Evolutionary conservation across 2,113 vertebrate species (phyloP).

Genomic region (Ophiodon elongatus): DNA sequence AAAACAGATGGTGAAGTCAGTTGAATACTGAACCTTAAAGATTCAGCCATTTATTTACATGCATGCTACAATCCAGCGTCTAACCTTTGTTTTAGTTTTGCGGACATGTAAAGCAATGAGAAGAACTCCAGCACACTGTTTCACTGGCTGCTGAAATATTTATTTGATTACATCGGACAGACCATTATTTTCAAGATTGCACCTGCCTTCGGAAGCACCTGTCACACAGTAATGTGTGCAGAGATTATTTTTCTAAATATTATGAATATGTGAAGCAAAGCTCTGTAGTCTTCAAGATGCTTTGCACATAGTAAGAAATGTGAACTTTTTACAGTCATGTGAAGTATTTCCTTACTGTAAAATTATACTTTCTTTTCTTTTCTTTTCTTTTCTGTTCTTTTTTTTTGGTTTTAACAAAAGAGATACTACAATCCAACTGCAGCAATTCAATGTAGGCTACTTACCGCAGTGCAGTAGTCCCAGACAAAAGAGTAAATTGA

Average conservation of each 20-base stretch:
- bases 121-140: too few species aligned
- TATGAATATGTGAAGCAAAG: neutral
- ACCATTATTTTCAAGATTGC: neutral
- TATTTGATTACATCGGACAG: neutral
- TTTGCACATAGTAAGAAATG: neutral
- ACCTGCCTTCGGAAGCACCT: neutral
- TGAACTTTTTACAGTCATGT: neutral
- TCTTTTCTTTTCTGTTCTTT: neutral
- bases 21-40: neutral
- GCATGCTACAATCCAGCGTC: neutral
- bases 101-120: neutral
- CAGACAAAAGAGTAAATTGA: conserved; percentile 49
- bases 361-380: neutral
- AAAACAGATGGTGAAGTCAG: conserved; percentile 11
- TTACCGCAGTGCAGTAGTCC: conserved; percentile 58
- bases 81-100: neutral
- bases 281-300: neutral
- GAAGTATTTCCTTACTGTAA: neutral
- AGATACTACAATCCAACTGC: neutral
- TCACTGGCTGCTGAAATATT: neutral
- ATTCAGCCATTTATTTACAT: neutral
- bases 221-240: neutral
- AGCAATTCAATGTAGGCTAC: conserved; percentile 20
- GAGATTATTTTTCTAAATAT: neutral
- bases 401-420: neutral